Evolutionary conservation across 2,888 invertebrate genomes (phyloP), one percentile per base, ranked within the genome.

Genomic region (Cheilosia impressa): DNA sequence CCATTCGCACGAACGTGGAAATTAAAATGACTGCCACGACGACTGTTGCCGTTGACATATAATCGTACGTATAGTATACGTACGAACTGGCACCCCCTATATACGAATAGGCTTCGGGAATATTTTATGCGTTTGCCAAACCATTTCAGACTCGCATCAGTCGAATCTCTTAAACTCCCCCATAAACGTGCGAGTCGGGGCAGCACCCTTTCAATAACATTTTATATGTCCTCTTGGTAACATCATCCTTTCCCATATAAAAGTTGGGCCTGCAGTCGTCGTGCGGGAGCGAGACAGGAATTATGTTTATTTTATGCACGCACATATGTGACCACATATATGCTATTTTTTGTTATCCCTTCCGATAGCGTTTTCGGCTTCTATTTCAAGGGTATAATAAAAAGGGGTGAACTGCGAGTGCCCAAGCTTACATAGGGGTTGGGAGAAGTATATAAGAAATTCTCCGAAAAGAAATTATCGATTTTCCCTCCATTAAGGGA

Each of bases 341-440:
- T 62, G 50, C 43, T 58, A 22, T 31, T 65, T 65, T 52, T 60
- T 27, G 65, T 50, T 53, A 52, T 60, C 24, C 17, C 24, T 69
- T 63, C 7, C 50, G 68, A 76, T 69, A 58, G 38, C 41, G 22
- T 43, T 57, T 68, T 75, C 31, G 41, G 68, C 13, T 75, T 50
- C 52, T 62, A 17, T 65, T 41, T 52, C 65, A 71, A 65, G 81
- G 69, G 50, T 76, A 65, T 38, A 38, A 72, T 77, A 71, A 77
- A 80, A 82, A 82, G 82, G 82, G 82, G 82, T 82, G 77, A 77
- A 72, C 45, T 53, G 72, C 62, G 60, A 60, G 43, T 60, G 24
- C 38, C 38, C 41, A 41, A 38, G 27, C 58, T 41, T 52, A 52
- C 22, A 52, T 52, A 52, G 19, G 50, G 50, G 50, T 50, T 22